Conservation (phyloP, 2,888 invertebrate species). For the Lottia scabra region DNA sequence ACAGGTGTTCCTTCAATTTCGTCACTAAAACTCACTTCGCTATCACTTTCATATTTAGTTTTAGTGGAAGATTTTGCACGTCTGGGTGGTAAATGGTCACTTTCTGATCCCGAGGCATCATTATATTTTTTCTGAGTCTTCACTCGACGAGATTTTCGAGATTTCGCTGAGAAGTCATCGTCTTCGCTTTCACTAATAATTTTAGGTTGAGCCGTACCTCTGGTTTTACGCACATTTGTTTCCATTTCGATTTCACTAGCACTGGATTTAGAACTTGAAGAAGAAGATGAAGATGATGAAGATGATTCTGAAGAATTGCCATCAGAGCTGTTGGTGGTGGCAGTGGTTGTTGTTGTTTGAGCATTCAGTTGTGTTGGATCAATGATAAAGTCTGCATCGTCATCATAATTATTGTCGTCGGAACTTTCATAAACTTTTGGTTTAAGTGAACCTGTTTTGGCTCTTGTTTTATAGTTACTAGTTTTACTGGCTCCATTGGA, state of each 20-base stretch:
- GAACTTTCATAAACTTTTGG: constrained; percentile 21
- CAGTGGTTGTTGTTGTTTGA: not conserved
- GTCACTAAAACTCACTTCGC: not conserved
- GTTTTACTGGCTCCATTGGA: not conserved
- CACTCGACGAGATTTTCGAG: not conserved
- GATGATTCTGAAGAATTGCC: constrained; percentile 11
- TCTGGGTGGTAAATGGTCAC: not conserved
- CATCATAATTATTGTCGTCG: constrained; percentile 23
- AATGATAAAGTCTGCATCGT: constrained; percentile 20
- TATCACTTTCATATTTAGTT: not conserved
- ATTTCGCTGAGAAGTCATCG: not conserved
- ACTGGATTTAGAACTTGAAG: constrained; percentile 1
- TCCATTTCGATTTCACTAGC: constrained; percentile 22
- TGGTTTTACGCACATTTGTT: not conserved
- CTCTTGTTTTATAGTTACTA: constrained; percentile 7
- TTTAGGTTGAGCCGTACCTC: not conserved
- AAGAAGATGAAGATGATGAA: constrained; percentile 23
- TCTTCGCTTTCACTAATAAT: not conserved
- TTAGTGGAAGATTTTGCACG: not conserved
- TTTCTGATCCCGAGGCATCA: not conserved
- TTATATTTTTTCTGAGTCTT: not conserved
- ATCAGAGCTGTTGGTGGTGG: not conserved
- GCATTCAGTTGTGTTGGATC: not conserved
- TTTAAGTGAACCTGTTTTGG: constrained; percentile 18
- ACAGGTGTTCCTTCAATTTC: not conserved